phyloP scores from a whole-genome alignment of 2,888 invertebrate species.

The Platypus cylindrus region DNA sequence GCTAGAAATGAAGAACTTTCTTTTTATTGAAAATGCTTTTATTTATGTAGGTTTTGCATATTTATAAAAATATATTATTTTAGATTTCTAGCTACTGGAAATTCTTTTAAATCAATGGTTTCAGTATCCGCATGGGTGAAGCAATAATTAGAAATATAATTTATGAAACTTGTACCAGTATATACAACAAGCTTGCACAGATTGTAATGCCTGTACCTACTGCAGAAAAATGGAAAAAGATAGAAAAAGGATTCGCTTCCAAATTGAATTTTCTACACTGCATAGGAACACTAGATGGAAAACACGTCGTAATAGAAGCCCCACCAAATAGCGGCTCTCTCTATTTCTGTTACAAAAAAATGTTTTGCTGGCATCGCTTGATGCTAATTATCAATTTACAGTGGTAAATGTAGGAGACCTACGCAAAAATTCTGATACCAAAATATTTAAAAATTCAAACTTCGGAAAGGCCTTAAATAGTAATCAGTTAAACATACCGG shows the following conservation, averaged over 20 bases:
- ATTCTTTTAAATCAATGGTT: slow-evolving; percentile 19
- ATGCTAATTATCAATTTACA: too few relatives aligned
- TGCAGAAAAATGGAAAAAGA: neutral
- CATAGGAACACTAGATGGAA: slow-evolving; percentile 7
- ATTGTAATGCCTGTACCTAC: slow-evolving; percentile 1
- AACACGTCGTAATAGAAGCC: slow-evolving; percentile 7
- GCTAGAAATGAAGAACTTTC: slow-evolving; percentile 1
- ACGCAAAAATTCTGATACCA: too few relatives aligned
- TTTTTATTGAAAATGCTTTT: too few relatives aligned
- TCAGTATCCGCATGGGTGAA: slow-evolving; percentile 18
- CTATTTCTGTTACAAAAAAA: slow-evolving; percentile 3
- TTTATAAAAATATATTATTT: too few relatives aligned
- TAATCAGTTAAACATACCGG: too few relatives aligned
- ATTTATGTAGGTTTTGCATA: too few relatives aligned
- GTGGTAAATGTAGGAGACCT: too few relatives aligned
- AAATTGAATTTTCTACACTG: slow-evolving; percentile 9
- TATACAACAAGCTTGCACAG: neutral
- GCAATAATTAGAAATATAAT: slow-evolving; percentile 16
- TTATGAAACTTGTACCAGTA: slow-evolving; percentile 11
- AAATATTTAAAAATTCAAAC: too few relatives aligned
- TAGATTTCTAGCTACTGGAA: slow-evolving; percentile 19
- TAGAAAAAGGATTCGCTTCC: neutral
- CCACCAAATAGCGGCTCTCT: slow-evolving; percentile 12
- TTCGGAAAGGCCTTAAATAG: too few relatives aligned
- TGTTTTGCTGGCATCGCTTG: too few relatives aligned